Evolutionary conservation across 2,888 invertebrate species (phyloP).

Genomic region (Scaptomyza parva): DNA sequence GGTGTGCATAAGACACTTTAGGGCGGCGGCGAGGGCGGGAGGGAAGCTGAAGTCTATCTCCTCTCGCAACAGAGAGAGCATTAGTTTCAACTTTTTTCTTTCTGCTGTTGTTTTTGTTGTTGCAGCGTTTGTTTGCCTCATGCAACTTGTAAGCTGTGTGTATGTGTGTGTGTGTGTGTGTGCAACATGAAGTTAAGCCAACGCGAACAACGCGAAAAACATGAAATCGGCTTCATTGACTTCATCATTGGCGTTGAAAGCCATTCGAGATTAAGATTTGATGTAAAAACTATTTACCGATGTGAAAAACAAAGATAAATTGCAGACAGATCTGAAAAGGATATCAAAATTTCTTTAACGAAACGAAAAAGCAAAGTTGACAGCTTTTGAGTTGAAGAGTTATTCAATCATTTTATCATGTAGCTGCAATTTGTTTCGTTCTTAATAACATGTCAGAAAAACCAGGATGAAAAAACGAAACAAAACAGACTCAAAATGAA

Average conservation of each 20-base stretch:
- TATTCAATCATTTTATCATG: too few species aligned
- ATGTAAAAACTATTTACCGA: constrained; percentile 35
- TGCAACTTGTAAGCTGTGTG: constrained; percentile 61
- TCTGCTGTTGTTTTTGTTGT: constrained; percentile 6
- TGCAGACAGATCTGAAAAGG: neutral
- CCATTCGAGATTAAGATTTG: constrained; percentile 15
- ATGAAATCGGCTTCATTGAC: constrained; percentile 45
- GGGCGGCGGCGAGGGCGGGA: constrained; percentile 62
- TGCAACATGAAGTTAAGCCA: constrained; percentile 59
- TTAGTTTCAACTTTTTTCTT: constrained; percentile 40
- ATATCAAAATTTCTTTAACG: too few species aligned
- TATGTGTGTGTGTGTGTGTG: too few species aligned
- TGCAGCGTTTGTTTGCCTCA: constrained; percentile 45
- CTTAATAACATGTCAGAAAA: too few species aligned
- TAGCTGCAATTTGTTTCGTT: too few species aligned
- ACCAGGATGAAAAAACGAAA: too few species aligned
- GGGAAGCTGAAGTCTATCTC: constrained; percentile 31
- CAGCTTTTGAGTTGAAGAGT: too few species aligned
- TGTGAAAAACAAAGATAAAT: constrained; percentile 6
- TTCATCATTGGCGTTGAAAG: too few species aligned
- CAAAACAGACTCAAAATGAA: too few species aligned
- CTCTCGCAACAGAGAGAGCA: constrained; percentile 27
- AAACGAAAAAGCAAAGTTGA: neutral
- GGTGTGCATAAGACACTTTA: constrained; percentile 81
- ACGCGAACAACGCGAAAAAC: constrained; percentile 28